phyloP scores from a whole-genome alignment of 1,140 invertebrate genomes.

The Sycophaga agraensis region DNA sequence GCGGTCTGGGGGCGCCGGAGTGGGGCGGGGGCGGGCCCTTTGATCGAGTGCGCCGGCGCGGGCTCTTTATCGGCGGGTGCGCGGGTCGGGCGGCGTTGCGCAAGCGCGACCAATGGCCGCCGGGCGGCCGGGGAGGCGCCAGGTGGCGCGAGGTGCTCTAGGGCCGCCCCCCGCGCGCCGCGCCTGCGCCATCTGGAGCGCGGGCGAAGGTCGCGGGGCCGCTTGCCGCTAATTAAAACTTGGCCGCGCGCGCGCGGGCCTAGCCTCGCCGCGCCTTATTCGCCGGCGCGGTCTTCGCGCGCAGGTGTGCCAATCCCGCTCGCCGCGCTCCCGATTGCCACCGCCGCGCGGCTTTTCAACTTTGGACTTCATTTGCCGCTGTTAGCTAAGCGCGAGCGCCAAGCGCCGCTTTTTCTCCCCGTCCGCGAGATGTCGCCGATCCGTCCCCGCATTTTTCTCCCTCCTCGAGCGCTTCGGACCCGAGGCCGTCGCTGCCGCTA shows the following conservation, averaged over 20 bases:
- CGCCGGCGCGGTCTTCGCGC: background rate
- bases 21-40: background rate
- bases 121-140: background rate
- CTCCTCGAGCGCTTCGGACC: background rate
- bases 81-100: background rate
- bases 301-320: background rate
- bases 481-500: no score
- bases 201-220: conserved; percentile 9
- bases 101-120: conserved; percentile 11
- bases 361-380: conserved; percentile 22
- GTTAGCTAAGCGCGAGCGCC: conserved; percentile 15
- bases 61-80: conserved; percentile 1
- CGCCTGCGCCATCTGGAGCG: conserved; percentile 24
- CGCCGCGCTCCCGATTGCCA: background rate
- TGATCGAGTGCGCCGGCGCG: background rate
- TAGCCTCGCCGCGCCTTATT: conserved; percentile 25
- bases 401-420: no score
- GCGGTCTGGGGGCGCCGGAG: no score
- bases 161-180: no score
- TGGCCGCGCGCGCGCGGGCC: background rate
- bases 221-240: conserved; percentile 23
- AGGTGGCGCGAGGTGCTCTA: no score
- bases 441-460: background rate
- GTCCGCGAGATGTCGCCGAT: no score
- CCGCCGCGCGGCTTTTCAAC: background rate